Conservation (phyloP, 2,888 invertebrate genomes). For the Limnephilus lunatus region DNA sequence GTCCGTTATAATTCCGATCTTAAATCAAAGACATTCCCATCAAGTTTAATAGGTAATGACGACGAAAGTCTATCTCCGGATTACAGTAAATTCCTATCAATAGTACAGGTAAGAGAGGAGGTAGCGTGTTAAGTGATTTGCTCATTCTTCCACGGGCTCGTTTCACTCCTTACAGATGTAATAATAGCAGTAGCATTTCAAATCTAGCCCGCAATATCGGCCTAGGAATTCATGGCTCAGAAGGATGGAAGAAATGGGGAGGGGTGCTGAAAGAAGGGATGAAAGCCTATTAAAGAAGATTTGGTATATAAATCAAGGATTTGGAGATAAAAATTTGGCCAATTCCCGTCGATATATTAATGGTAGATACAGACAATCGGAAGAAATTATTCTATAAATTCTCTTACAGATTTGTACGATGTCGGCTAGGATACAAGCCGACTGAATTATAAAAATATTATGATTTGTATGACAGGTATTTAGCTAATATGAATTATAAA, state of each 20-base stretch:
- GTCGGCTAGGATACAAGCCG: too few species aligned
- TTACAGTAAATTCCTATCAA: neutral
- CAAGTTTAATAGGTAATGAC: neutral
- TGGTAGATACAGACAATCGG: neutral
- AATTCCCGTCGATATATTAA: neutral
- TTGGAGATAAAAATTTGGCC: neutral
- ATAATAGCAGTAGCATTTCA: neutral
- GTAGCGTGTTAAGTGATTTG: neutral
- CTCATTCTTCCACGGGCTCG: neutral
- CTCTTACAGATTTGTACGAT: neutral
- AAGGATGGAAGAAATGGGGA: neutral
- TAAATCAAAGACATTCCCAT: neutral
- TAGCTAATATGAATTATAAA: too few species aligned
- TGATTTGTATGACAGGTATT: too few species aligned
- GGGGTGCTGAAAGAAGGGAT: neutral
- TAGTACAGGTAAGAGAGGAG: neutral
- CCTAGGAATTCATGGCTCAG: neutral
- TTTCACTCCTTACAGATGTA: neutral
- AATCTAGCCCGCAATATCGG: neutral
- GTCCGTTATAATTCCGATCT: too few species aligned
- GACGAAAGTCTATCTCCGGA: neutral
- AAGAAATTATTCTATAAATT: neutral
- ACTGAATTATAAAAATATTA: too few species aligned
- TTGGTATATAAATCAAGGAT: conserved; percentile 2
- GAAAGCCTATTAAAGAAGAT: neutral